Base-by-base conservation (phyloP, 2,113 vertebrate species). In the Brachypteracias leptosomus region DNA sequence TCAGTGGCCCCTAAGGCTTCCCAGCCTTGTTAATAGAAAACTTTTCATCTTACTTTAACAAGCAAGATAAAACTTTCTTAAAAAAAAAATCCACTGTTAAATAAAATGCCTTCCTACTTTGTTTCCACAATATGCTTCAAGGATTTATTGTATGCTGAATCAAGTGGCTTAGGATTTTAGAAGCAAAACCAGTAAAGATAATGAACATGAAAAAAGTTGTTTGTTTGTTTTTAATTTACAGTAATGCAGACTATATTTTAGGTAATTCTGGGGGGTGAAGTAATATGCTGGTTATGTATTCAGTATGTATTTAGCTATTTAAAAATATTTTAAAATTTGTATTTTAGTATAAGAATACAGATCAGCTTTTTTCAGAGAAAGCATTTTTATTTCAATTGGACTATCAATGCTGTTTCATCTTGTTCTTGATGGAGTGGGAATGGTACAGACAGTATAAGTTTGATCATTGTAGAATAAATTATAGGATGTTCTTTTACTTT, bases 1-100 rank as follows among this genome's bases (percentile, higher is more conserved):
- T 97, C 97, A 85, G 85, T 93, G 75, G 44, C 87, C 97, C 96
- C 91, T 83, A 87, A 97, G 97, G 96, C 95, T 95, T 97, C 65
- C 51, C 72, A 95, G 93, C 61, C 74, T 94, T 70, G 90, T 97
- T 97, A 97, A 97, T 66, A 94, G 90, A 97, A 96, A 97, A 86
- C 74, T 96, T 95, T 79, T 95, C 96, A 86, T 94, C 89, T 94
- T 95, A 85, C 78, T 97, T 97, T 95, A 96, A 96, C 92, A 97
- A 81, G 87, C 18, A 87, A 96, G 88, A 95, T 94, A 96, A 93
- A 95, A 94, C n/a, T 90, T 80, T 74, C 26, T 74, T 10, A 35
- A 65, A 93, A 93, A 86, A 93, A 87, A 5, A 51, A 66, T 49
- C 12, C 33, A 87, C 7, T 73, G 58, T 92, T 86, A 88, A 93